Base-by-base conservation (phyloP, 92 coral and sea anemone species). In the Galaxea fascicularis region DNA sequence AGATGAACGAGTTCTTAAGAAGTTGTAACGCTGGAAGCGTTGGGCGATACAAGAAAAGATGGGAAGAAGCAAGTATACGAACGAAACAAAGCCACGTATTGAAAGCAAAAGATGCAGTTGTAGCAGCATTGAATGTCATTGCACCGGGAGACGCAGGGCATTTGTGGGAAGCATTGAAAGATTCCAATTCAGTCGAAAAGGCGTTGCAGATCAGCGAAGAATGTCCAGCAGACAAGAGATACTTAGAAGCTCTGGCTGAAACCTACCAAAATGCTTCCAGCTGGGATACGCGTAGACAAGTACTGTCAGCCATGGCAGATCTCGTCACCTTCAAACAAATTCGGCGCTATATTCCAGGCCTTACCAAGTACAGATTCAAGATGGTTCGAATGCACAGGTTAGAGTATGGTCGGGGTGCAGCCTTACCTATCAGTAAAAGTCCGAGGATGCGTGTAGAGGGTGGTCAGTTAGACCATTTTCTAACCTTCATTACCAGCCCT, bases 1-100 rank as follows among this genome's bases (percentile, higher is more conserved):
- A 76, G 70, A 31, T 76, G 69, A 76, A 76, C 69, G 70, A 76
- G 10, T 58, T 76, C n/a, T 57, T 76, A 28, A 73, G 57, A 15
- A 52, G 68, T 15, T 87, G 87, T 74, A 26, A 65, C 29, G 82
- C 30, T n/a, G 82, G 27, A 16, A 24, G 59, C 22, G 62, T 87
- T 44, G 92, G 92, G 0, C 84, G 80, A 16, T 88, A 71, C 75
- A 88, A 88, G 74, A 83, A 83, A 83, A 45, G 52, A 82, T 88
- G 92, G 88, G 67, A 76, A 60, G 78, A 71, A 22, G 64, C 85
- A 28, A 88, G 92, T 67, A 31, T 83, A 30, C 88, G 88, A 20
- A 88, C 92, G 12, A 82, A 62, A 76, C 74, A 45, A 4, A 75
- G 45, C 47, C 91, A 74, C 28, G 67, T 82, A 13, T 17, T 51